A percentile compares a stretch with the other conserved stretches of the same genome.
Conservation (phyloP, 2,888 invertebrate genomes). For the Drosophila anomalipes region DNA sequence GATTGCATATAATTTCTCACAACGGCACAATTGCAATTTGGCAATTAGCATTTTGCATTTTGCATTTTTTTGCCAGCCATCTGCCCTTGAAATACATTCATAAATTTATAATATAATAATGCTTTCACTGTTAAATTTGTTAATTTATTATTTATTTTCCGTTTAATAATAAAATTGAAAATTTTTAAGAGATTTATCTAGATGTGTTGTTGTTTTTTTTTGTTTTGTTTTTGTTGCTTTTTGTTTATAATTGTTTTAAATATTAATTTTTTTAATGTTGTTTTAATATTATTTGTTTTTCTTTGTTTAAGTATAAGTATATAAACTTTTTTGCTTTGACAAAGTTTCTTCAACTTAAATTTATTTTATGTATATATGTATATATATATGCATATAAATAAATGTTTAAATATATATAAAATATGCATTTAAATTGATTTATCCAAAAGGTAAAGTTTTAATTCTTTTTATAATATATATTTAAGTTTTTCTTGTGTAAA, state of each 20-base stretch:
- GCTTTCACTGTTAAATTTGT: conserved; percentile 75
- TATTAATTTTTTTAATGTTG: conserved; percentile 71
- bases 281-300: conserved; percentile 70
- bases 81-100: conserved; percentile 66
- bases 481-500: conserved; percentile 72
- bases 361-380: conserved; percentile 36
- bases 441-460: conserved; percentile 81
- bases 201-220: conserved; percentile 65
- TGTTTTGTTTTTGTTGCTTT: conserved; percentile 31
- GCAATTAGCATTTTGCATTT: conserved; percentile 40
- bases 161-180: conserved; percentile 83
- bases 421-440: conserved; percentile 80
- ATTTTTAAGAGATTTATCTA: conserved; percentile 83
- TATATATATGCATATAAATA: conserved; percentile 73
- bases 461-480: conserved; percentile 69
- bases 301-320: conserved; percentile 71
- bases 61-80: conserved; percentile 45
- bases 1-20: conserved; percentile 71
- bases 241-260: conserved; percentile 59
- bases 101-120: conserved; percentile 74
- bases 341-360: conserved; percentile 75
- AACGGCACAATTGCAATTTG: conserved; percentile 51
- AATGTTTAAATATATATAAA: conserved; percentile 79
- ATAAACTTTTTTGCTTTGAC: conserved; percentile 75
- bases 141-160: conserved; percentile 69